phyloP scores from a whole-genome alignment of 2,888 invertebrate genomes.

The Phalera bucephala region DNA sequence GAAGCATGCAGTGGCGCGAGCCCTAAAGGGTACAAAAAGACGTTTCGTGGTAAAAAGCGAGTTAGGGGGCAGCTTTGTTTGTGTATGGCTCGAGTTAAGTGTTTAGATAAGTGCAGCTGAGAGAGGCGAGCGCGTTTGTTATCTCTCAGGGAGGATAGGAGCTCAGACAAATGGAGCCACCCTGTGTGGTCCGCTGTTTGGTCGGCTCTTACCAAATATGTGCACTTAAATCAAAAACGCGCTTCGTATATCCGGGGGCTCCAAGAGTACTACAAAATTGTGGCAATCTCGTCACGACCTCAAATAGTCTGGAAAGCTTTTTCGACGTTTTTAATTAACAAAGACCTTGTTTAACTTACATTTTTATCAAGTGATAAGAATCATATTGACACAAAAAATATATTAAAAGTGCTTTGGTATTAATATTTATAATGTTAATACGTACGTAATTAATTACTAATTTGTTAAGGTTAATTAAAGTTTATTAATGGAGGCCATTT shows the following conservation, averaged over 20 bases:
- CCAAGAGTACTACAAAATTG: conserved; percentile 25
- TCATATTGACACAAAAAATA: too few relatives aligned
- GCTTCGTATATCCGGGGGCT: conserved; percentile 33
- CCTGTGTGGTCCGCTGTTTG: conserved; percentile 78
- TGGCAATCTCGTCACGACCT: conserved; percentile 11
- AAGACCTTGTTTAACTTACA: not conserved
- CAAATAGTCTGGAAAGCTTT: not conserved
- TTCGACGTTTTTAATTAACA: conserved; percentile 17
- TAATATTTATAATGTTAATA: too few relatives aligned
- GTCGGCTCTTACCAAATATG: conserved; percentile 65
- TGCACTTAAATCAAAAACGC: conserved; percentile 52
- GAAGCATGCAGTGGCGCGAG: conserved; percentile 65
- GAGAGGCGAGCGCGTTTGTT: conserved; percentile 75
- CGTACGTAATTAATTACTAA: not conserved
- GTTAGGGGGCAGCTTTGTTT: conserved; percentile 76
- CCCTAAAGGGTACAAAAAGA: conserved; percentile 75
- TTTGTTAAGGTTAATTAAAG: conserved; percentile 1
- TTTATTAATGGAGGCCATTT: not conserved
- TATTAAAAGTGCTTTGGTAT: too few relatives aligned
- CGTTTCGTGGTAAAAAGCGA: conserved; percentile 76
- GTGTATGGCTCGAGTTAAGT: conserved; percentile 77
- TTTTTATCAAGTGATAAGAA: too few relatives aligned
- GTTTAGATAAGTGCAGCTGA: conserved; percentile 81
- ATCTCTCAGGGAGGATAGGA: conserved; percentile 69
- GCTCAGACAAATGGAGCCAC: conserved; percentile 75